Evolutionary conservation across 2,888 invertebrate genomes (phyloP).

Genomic region (Melangyna quadrimaculata): DNA sequence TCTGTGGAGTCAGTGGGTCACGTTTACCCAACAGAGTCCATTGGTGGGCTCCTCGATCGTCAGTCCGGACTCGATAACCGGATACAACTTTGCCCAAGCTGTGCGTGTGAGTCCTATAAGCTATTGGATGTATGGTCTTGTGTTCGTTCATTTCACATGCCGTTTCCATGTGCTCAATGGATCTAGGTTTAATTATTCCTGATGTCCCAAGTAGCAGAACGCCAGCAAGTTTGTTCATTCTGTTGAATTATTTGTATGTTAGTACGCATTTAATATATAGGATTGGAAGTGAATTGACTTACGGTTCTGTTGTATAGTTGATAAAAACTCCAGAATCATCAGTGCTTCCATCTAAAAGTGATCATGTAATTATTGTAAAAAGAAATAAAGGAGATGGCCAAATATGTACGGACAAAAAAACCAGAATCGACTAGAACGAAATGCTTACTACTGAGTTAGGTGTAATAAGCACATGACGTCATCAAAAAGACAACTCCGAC

Average conservation of each 20-base stretch:
- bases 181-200: constrained; percentile 88
- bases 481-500: too few relatives aligned
- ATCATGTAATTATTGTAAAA: background rate
- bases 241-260: constrained; percentile 78
- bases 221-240: constrained; percentile 93
- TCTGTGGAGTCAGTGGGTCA: constrained; percentile 93
- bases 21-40: constrained; percentile 94
- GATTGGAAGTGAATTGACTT: constrained; percentile 78
- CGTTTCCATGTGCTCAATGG: constrained; percentile 93
- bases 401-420: too few relatives aligned
- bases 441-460: too few relatives aligned
- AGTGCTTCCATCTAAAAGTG: constrained; percentile 86
- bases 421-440: too few relatives aligned
- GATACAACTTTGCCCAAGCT: constrained; percentile 91
- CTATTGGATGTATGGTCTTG: constrained; percentile 95
- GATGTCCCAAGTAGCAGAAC: constrained; percentile 94
- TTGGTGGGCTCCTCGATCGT: constrained; percentile 83
- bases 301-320: constrained; percentile 88
- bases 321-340: constrained; percentile 93
- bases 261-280: background rate
- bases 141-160: constrained; percentile 91
- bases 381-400: too few relatives aligned
- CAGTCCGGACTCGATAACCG: constrained; percentile 88
- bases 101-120: constrained; percentile 97
- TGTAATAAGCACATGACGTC: too few relatives aligned